Evolutionary conservation across 2,888 invertebrate species (phyloP), one percentile per base, ranked within the genome.

Genomic region (Hoplodrina ambigua): DNA sequence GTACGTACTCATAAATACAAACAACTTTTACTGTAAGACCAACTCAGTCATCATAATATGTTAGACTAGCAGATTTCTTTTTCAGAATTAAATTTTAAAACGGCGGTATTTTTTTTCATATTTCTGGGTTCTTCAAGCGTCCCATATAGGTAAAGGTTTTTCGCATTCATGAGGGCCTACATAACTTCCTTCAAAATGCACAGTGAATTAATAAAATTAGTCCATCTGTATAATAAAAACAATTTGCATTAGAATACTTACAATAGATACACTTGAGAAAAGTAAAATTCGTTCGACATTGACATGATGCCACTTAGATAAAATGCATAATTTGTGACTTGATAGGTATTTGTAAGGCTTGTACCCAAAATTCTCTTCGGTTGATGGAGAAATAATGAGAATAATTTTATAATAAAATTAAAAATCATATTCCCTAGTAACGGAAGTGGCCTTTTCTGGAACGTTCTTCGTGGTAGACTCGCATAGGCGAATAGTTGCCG

Each of bases 381-480:
- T 33, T 59, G 20, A 41, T 59, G 44, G n/a, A 50, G 30, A 46
- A 46, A 17, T 17, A n/a, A n/a, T n/a, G n/a, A n/a, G n/a, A n/a
- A 17, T 75, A 60, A 56, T 58, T 66, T 30, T 30, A 57, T n/a
- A 53, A 25, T 46, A 53, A 30, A 30, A 25, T 46, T 57, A 30
- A 30, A 49, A 25, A 17, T 11, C n/a, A 30, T 33, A 25, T 50
- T 68, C 10, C 25, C 72, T 96, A 98, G 92, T 98, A 98, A 91
- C 98, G 97, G 95, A 98, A 98, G 89, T 98, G 98, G 74, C 98
- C 98, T 92, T 98, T 98, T 88, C 97, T 97, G 76, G 97, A 98
- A 86, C 97, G 96, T 86, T 97, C 97, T 88, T 98, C 98, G 92
- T 98, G 98, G 88, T 98, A 98, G 15, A 98, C 98, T 84, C 98